A percentile compares a stretch with the other conserved stretches of the same genome.
Evolutionary conservation across 92 coral and sea anemone species (phyloP).

Genomic region (Nematostella vectensis): DNA sequence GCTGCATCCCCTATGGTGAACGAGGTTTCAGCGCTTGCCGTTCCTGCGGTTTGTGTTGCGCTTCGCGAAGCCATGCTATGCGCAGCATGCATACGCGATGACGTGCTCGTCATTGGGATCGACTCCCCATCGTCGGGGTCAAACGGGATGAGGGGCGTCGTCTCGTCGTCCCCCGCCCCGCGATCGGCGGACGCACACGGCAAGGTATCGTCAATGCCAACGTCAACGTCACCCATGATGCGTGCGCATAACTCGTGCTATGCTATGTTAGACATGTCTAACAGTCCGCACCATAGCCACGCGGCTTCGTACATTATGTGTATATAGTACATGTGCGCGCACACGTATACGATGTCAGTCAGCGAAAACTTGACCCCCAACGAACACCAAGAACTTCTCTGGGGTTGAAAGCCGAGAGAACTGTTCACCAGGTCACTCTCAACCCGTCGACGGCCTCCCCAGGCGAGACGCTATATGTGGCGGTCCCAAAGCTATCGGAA

Average conservation of each 20-base stretch:
- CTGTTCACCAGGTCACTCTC: conserved; percentile 12
- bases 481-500: conserved; percentile 15
- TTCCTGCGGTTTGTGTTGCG: no score
- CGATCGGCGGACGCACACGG: no score
- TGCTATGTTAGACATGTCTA: conserved; percentile 5
- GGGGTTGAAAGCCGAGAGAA: conserved; percentile 10
- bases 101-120: conserved; percentile 3
- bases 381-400: neutral
- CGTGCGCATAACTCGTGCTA: no score
- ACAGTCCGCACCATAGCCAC: neutral
- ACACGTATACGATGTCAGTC: neutral
- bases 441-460: conserved; percentile 2
- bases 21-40: neutral
- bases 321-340: no score
- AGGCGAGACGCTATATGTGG: conserved; percentile 8
- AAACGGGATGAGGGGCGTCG: conserved; percentile 1
- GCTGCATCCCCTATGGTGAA: neutral
- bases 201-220: neutral
- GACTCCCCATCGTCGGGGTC: neutral
- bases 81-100: no score
- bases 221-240: neutral
- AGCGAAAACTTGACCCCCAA: conserved; percentile 7
- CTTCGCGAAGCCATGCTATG: no score
- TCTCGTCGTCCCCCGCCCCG: neutral
- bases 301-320: no score